phyloP scores from a whole-genome alignment of 2,113 vertebrate species.

The Panthera uncia region DNA sequence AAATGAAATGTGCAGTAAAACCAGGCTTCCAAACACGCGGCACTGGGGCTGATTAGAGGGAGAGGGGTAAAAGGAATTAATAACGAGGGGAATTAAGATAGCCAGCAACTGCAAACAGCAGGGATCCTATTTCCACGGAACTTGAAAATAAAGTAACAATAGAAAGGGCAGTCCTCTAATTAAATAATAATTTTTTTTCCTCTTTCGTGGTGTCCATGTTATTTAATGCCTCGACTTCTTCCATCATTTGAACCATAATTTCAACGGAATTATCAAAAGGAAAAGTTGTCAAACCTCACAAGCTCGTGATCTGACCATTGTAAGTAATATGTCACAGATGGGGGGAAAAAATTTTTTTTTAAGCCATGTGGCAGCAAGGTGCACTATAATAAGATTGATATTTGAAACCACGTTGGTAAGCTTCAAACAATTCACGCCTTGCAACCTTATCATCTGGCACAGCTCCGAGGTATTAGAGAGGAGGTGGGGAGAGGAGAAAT shows the following conservation, averaged over 20 bases:
- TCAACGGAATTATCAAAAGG: conserved; percentile 80
- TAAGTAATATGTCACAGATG: conserved; percentile 73
- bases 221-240: conserved; percentile 82
- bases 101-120: conserved; percentile 85
- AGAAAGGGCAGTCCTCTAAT: conserved; percentile 82
- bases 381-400: neutral
- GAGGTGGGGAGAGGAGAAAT: neutral
- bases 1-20: conserved; percentile 69
- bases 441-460: neutral
- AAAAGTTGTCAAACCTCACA: conserved; percentile 84
- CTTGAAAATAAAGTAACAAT: conserved; percentile 86
- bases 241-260: conserved; percentile 75
- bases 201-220: conserved; percentile 79
- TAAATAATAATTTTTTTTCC: conserved; percentile 87
- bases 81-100: conserved; percentile 80
- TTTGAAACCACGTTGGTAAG: neutral
- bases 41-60: conserved; percentile 78
- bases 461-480: neutral
- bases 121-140: conserved; percentile 81
- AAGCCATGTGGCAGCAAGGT: conserved; percentile 37
- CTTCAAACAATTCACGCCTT: neutral
- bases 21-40: conserved; percentile 72
- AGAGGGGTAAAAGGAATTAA: conserved; percentile 83
- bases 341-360: neutral
- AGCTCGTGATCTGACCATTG: conserved; percentile 76